Evolutionary conservation across 2,113 vertebrate genomes (phyloP).

Genomic region (Uria aalge): DNA sequence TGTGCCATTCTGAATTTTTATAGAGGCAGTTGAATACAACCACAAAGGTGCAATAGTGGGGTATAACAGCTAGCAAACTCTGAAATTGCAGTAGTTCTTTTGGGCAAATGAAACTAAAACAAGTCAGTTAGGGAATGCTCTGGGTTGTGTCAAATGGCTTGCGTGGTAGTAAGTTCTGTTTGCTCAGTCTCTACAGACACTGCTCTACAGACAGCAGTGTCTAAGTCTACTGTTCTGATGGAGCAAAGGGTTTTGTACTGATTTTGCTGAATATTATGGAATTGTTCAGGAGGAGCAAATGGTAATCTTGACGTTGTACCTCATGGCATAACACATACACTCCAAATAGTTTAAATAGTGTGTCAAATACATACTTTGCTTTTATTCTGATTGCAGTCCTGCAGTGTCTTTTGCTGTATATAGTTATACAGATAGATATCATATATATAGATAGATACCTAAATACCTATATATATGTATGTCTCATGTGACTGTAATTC

Average conservation of each 20-base stretch:
- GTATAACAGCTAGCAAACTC: not conserved
- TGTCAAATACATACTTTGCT: not conserved
- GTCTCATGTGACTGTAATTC: not conserved
- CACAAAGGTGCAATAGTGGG: not conserved
- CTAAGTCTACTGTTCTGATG: not conserved
- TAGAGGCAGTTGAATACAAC: not conserved
- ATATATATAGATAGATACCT: not conserved
- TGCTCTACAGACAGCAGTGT: not conserved
- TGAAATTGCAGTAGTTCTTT: not conserved
- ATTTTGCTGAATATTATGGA: not conserved
- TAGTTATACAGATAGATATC: fast-evolving
- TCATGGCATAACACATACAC: not conserved
- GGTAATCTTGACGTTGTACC: not conserved
- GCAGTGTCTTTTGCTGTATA: not conserved
- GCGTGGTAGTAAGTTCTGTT: not conserved
- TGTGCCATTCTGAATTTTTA: not conserved
- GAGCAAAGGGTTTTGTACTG: not conserved
- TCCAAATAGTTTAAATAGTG: not conserved
- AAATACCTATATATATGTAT: not conserved
- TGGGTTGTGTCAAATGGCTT: not conserved
- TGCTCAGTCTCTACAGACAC: not conserved
- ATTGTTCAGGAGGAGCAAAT: not conserved
- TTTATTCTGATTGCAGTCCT: not conserved
- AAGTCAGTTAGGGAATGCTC: not conserved
- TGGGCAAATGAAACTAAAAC: not conserved